phyloP scores from a whole-genome alignment of 1,140 invertebrate genomes.

The Drosophila chauvacae region DNA sequence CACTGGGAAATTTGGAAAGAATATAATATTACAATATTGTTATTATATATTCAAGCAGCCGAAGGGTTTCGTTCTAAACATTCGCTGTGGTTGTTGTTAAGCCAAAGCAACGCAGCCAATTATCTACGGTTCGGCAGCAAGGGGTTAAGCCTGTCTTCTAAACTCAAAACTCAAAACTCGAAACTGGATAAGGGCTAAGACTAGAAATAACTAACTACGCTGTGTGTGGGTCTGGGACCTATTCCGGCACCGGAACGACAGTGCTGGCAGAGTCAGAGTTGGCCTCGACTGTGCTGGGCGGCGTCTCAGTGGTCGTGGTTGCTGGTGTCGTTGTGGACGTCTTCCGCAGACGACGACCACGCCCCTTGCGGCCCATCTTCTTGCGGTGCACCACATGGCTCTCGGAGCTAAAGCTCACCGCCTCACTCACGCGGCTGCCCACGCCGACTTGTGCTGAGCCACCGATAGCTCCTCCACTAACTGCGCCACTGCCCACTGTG shows the following conservation, averaged over 20 bases:
- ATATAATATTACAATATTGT: slow-evolving; percentile 1
- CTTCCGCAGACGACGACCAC: slow-evolving; percentile 51
- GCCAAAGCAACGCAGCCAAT: slow-evolving; percentile 75
- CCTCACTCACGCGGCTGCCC: slow-evolving; percentile 57
- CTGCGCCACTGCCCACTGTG: slow-evolving; percentile 23
- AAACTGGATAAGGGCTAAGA: slow-evolving; percentile 59
- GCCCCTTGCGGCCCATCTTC: slow-evolving; percentile 59
- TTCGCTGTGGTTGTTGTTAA: slow-evolving; percentile 24
- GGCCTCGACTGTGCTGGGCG: slow-evolving; percentile 26
- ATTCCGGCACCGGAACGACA: slow-evolving; percentile 23
- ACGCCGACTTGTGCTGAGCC: slow-evolving; percentile 11
- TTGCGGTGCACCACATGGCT: slow-evolving; percentile 74
- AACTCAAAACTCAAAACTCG: slow-evolving; percentile 12
- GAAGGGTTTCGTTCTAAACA: slow-evolving; percentile 29
- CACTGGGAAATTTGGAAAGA: slow-evolving; percentile 35
- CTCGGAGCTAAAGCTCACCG: slow-evolving; percentile 67
- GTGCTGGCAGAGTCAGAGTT: slow-evolving; percentile 13
- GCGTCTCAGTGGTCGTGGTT: slow-evolving; percentile 21
- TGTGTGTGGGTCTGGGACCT: slow-evolving; percentile 10
- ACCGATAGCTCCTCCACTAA: slow-evolving; percentile 35
- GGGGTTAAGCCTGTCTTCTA: slow-evolving; percentile 21
- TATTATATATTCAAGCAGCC: slow-evolving; percentile 38
- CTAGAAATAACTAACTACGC: slow-evolving; percentile 79
- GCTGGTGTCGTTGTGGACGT: slow-evolving; percentile 32
- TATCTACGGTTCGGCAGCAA: slow-evolving; percentile 65